Base-by-base conservation (phyloP, 2,888 invertebrate species). In the Rotaria sp. region DNA sequence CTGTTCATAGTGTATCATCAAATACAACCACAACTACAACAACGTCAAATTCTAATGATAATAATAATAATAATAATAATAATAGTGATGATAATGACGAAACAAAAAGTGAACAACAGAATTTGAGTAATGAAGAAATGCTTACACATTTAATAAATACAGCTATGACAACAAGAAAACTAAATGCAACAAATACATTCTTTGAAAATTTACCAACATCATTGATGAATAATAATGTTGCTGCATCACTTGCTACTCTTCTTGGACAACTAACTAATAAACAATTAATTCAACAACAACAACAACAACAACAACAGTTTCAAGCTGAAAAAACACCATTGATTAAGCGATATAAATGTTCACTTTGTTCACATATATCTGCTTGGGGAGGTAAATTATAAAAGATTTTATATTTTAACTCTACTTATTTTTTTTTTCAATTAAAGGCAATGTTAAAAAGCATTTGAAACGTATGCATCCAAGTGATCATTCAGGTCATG, bases 381-480 rank as follows among this genome's bases (percentile, higher is more conserved):
- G 80, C 80, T 26, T 80, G 80, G 80, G 41, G 80, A 45, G 80
- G 67, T 67, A 67, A 67, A 52, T 24, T 24, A 52, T 24, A 52
- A 7, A 30, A 35, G 11, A 67, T 59, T 30, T 30, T 30, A 59
- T 5, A n/a, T 59, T 26, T 13, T 11, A n/a, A 67, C 18, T 67
- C 11, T 30, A 67, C 2, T 67, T 1, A 15, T 30, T 30, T 67
- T 30, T 35, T 35, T 4, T n/a, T 67, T 35, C 0, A 30, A 67
- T 67, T 18, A 35, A 67, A 67, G 67, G 75, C 18, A 75, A 80
- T 80, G 80, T 80, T n/a, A 41, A 45, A n/a, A 80, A 80, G 21
- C 80, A 80, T 80, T 45, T 80, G n/a, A 41, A 45, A 80, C 80
- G 80, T 3, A 80, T 80, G 80, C 80, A 80, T 80, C 45, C 80